These are phyloP conservation scores for Oxygymnocypris stewartii DNA, from an alignment of 2,113 vertebrate species.

Conservation along the genomic window DNA sequence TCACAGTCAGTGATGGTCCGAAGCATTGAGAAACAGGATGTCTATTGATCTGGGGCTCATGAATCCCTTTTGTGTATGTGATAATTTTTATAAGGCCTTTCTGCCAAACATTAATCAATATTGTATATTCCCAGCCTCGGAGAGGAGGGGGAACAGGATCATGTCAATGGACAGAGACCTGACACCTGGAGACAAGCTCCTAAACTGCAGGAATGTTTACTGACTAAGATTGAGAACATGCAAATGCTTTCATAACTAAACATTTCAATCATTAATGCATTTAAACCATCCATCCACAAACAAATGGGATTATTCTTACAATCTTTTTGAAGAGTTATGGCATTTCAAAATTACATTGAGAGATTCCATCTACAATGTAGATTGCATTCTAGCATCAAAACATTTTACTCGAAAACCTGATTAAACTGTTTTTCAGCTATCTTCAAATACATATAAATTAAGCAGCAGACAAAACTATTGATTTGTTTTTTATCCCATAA, in stretches of 20 bases:
- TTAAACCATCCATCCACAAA: not conserved
- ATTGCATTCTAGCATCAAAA: not conserved
- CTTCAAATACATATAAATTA: conserved; percentile 78
- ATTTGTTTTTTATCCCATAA: conserved; percentile 83
- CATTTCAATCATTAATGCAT: not conserved
- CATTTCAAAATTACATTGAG: not conserved
- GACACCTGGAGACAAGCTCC: conserved; percentile 80
- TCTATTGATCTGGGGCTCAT: conserved; percentile 91
- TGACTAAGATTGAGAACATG: not conserved
- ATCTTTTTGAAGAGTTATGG: not conserved
- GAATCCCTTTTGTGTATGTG: conserved; percentile 93
- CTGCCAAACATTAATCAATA: conserved; percentile 95
- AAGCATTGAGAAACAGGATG: conserved; percentile 87
- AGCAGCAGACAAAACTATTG: conserved; percentile 83
- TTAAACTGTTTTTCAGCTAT: conserved; percentile 83
- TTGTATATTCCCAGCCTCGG: conserved; percentile 87
- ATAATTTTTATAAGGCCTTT: conserved; percentile 94
- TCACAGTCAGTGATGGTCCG: conserved; percentile 90
- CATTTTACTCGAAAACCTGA: not conserved
- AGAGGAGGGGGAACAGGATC: conserved; percentile 68
- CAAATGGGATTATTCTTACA: not conserved
- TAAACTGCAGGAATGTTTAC: conserved; percentile 13
- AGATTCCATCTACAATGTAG: not conserved
- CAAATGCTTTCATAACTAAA: not conserved
- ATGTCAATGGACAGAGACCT: conserved; percentile 77